Conservation (phyloP, 2,888 invertebrate species). For the Nomada hirtipes region DNA sequence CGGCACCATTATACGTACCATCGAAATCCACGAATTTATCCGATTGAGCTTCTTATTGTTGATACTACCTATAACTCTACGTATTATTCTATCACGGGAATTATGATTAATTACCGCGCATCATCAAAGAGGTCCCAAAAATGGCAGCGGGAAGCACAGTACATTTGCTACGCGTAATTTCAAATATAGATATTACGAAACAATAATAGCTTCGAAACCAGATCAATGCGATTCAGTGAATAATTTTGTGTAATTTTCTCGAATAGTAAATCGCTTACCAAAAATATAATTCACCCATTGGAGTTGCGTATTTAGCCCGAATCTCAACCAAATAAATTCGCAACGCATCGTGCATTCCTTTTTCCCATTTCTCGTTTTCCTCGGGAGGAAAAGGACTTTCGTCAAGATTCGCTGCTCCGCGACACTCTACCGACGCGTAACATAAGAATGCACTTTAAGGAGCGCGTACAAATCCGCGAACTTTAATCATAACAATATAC, state of each 20-base stretch:
- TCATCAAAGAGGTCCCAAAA: not conserved
- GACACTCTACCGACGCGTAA: conserved; percentile 32
- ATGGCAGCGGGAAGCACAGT: not conserved
- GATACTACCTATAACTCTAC: too few relatives aligned
- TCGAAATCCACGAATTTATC: not conserved
- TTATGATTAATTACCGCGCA: not conserved
- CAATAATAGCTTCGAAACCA: not conserved
- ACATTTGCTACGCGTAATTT: not conserved
- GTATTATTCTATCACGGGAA: too few relatives aligned
- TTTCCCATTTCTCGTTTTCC: not conserved
- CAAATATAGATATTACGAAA: not conserved
- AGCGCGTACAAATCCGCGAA: conserved; percentile 50
- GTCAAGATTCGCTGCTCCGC: not conserved
- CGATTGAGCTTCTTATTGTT: too few relatives aligned
- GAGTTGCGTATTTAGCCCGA: too few relatives aligned
- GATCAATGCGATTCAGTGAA: not conserved
- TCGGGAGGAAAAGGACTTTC: not conserved
- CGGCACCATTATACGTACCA: too few relatives aligned
- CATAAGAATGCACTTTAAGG: conserved; percentile 62
- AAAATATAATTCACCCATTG: too few relatives aligned
- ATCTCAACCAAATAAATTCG: not conserved
- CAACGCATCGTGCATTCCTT: too few relatives aligned
- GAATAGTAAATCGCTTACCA: too few relatives aligned
- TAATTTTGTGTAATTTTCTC: too few relatives aligned
- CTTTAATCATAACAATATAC: conserved; percentile 62